Conservation (phyloP, 2,113 vertebrate species). For the Naja naja region DNA sequence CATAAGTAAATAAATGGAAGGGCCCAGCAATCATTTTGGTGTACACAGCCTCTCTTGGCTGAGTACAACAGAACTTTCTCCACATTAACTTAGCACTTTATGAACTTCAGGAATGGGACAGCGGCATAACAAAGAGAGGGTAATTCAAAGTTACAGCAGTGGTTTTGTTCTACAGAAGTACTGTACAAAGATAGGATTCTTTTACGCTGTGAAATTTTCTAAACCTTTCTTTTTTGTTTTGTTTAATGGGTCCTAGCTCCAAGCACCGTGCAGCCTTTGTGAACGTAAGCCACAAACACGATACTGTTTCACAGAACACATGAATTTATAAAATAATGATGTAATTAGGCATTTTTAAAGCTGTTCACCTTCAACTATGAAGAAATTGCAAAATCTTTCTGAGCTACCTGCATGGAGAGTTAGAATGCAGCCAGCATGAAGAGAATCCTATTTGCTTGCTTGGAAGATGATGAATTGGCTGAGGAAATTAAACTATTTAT, state of each 20-base stretch:
- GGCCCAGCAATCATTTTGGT: slow-evolving; percentile 53
- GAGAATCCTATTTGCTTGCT: not conserved
- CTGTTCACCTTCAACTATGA: not conserved
- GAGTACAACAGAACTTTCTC: slow-evolving; percentile 50
- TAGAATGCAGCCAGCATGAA: not conserved
- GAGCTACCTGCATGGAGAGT: not conserved
- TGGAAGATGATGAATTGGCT: not conserved
- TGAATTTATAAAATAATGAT: not conserved
- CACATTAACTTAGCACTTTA: slow-evolving; percentile 49
- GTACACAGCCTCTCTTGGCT: slow-evolving; percentile 65
- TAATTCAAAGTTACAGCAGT: slow-evolving; percentile 29
- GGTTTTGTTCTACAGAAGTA: fast-evolving
- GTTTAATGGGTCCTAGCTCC: not conserved
- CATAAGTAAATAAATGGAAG: slow-evolving; percentile 38
- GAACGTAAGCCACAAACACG: not conserved
- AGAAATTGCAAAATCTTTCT: not conserved
- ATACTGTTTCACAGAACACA: not conserved
- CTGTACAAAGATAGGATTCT: slow-evolving; percentile 19
- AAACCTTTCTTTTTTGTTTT: not conserved
- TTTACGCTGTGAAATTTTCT: not conserved
- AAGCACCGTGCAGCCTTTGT: not conserved
- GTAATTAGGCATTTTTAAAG: not conserved
- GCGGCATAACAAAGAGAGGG: slow-evolving; percentile 19
- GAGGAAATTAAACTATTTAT: not conserved
- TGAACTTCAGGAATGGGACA: slow-evolving; percentile 28